Percentiles rank a stretch among this genome's conserved stretches.
phyloP scores from a whole-genome alignment of 2,113 vertebrate genomes.

The Centropus bengalensis region DNA sequence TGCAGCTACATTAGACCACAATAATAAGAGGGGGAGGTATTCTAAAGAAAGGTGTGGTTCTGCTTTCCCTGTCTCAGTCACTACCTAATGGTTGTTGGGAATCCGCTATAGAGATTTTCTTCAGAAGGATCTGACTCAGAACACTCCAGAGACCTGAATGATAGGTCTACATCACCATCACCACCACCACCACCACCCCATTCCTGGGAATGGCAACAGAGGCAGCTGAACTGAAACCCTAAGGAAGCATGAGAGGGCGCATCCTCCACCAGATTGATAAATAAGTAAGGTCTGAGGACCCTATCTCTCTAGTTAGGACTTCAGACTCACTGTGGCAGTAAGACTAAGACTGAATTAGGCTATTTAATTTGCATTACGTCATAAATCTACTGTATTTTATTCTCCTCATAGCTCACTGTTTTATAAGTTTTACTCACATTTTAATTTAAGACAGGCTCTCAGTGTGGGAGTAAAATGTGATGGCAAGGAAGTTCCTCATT shows the following conservation, averaged over 20 bases:
- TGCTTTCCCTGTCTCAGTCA: not conserved
- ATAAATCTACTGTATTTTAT: not conserved
- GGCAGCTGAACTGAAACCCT: not conserved
- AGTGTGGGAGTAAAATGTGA: not conserved
- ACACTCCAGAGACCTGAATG: not conserved
- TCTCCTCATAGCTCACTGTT: not conserved
- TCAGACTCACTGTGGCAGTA: not conserved
- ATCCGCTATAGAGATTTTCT: not conserved
- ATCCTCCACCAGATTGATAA: not conserved
- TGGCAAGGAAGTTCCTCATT: not conserved
- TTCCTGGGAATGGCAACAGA: not conserved
- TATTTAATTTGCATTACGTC: not conserved
- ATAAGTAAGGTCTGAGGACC: not conserved
- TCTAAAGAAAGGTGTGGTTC: not conserved
- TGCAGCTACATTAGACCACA: accelerated
- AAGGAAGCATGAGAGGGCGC: accelerated
- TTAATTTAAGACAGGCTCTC: not conserved
- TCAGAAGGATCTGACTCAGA: not conserved
- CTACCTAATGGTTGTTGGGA: not conserved
- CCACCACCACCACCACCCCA: not conserved
- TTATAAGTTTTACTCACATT: not conserved
- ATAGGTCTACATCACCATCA: too few species aligned
- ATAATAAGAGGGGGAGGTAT: not conserved
- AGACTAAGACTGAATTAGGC: not conserved
- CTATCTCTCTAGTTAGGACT: not conserved